These are phyloP conservation scores for Lampris megalopsis DNA, from an alignment of 2,113 vertebrate species.

Conservation along the genomic window DNA sequence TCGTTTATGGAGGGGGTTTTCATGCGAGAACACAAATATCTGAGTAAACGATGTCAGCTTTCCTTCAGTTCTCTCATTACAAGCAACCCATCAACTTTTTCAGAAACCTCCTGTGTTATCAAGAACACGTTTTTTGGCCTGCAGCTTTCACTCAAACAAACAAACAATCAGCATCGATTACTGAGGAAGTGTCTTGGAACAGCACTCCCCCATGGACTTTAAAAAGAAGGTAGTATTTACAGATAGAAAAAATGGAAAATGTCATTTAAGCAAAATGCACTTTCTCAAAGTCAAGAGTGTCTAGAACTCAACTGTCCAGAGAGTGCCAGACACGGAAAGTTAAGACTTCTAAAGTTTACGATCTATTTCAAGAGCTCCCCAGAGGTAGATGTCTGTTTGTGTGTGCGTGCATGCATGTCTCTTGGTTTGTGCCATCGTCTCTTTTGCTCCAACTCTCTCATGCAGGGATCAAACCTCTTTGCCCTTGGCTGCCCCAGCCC, in stretches of 20 bases:
- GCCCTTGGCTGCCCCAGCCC: constrained; percentile 62
- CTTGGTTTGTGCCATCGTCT: constrained; percentile 31
- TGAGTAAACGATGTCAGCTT: no score
- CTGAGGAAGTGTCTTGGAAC: background rate
- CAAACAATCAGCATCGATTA: background rate
- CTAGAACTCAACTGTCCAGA: constrained; percentile 9
- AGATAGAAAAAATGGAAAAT: background rate
- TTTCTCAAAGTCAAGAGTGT: constrained; percentile 44
- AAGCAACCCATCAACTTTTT: no score
- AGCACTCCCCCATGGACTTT: background rate
- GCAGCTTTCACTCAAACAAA: background rate
- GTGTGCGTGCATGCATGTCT: constrained; percentile 6
- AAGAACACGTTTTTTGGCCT: background rate
- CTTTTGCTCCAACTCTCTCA: constrained; percentile 43
- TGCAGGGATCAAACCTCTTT: constrained; percentile 66
- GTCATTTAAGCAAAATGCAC: constrained; percentile 34
- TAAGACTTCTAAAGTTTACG: constrained; percentile 43
- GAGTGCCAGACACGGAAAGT: constrained; percentile 11
- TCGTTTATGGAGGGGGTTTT: no score
- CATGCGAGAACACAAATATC: no score
- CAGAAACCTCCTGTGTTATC: background rate
- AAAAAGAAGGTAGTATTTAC: background rate
- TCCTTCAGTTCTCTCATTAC: no score
- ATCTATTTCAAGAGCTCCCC: constrained; percentile 54
- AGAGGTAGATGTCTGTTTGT: constrained; percentile 33